Percentiles rank a stretch among this genome's conserved stretches.
Conservation (phyloP, 2,113 vertebrate genomes). For the Hystrix cristata region DNA sequence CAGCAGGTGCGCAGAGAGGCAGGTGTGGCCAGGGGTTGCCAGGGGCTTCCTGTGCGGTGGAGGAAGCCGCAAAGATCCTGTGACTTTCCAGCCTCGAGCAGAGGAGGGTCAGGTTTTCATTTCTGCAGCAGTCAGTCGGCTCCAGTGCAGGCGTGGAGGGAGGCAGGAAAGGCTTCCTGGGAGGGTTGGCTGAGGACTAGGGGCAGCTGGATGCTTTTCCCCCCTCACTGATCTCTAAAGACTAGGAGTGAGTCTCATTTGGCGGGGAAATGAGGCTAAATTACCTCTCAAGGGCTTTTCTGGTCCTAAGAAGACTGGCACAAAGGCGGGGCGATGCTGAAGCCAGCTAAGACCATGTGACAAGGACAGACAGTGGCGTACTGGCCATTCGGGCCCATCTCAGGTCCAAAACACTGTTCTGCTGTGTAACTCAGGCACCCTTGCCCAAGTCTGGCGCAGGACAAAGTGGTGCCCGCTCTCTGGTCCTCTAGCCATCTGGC, state of each 20-base stretch:
- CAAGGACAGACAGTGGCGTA: background rate
- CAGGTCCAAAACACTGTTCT: background rate
- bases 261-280: background rate
- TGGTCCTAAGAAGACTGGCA: background rate
- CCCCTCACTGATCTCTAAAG: background rate
- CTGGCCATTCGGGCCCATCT: background rate
- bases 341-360: background rate
- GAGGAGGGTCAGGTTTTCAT: background rate
- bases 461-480: background rate
- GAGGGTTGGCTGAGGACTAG: background rate
- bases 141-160: background rate
- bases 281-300: constrained; percentile 27
- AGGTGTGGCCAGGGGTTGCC: background rate
- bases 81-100: background rate
- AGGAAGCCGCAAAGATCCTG: background rate
- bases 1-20: background rate
- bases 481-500: background rate
- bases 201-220: background rate
- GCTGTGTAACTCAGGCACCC: too few relatives aligned
- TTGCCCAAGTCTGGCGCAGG: background rate
- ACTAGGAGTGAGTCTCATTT: background rate
- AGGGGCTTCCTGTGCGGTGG: background rate
- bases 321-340: background rate
- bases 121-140: background rate
- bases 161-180: background rate